Base-by-base conservation (phyloP, 2,113 vertebrate species). In the Zosterops japonicus region DNA sequence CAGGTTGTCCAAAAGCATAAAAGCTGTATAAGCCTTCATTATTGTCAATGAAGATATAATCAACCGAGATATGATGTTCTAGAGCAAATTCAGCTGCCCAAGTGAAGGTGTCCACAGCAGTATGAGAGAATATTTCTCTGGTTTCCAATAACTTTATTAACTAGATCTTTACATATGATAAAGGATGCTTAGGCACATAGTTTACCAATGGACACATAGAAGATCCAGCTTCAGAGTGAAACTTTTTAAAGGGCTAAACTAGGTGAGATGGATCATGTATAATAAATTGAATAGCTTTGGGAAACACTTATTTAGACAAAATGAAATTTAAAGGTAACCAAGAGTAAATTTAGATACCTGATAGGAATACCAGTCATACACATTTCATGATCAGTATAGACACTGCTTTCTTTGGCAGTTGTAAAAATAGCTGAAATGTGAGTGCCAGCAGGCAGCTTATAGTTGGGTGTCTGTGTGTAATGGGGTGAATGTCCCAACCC, bases 1-100 rank as follows among this genome's bases (percentile, higher is more conserved):
- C 83, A 83, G 49, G 6, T 71, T 90, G 44, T 79, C 75, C 61
- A 83, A 70, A 78, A 95, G 27, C 70, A 50, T 68, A 79, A 79
- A 94, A 83, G 6, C 29, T 84, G 33, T 55, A 65, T 82, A 68
- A 50, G 29, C 1, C 87, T 52, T 82, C 65, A 78, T 42, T 82
- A 74, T 11, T 53, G 39, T 71, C 56, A 55, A 50, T 75, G 70
- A 88, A 85, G 52, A 68, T 59, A 39, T 68, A 79, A 88, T 72
- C 61, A 79, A 72, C 33, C 42, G 9, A 87, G 33, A 80, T 36
- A 83, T 5, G 3, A 76, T 10, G 21, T 35, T 88, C 82, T 47
- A 85, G 33, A 94, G 52, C 8, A 75, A 68, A 82, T 55, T 50
- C 53, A 60, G 19, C 27, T 93, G 79, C 64, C 86, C 53, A 76